Conservation (phyloP, 2,113 vertebrate genomes). For the Sialia sialis region DNA sequence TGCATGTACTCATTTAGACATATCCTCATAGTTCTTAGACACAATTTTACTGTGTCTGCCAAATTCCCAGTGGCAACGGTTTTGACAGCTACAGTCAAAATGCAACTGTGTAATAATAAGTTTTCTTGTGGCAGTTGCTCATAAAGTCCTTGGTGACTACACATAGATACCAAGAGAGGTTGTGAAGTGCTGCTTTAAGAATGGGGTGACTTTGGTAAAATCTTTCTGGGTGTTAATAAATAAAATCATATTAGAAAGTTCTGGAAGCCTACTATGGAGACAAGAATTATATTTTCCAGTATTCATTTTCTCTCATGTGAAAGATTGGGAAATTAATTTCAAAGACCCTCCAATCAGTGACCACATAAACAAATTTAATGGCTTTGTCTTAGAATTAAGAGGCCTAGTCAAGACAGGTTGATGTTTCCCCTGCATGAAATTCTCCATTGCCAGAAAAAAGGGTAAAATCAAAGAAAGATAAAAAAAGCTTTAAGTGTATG, state of each 20-base stretch:
- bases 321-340: neutral
- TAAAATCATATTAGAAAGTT: neutral
- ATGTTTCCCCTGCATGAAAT: neutral
- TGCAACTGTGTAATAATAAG: constrained; percentile 1
- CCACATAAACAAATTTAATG: neutral
- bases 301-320: neutral
- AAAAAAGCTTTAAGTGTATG: neutral
- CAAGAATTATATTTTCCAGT: neutral
- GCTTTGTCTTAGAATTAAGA: neutral
- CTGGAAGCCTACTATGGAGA: neutral
- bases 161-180: fast-evolving
- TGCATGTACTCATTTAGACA: neutral
- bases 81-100: constrained; percentile 53
- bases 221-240: neutral
- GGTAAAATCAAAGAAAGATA: neutral
- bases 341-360: neutral
- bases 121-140: neutral
- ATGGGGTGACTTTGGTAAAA: neutral
- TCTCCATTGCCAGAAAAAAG: neutral
- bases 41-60: constrained; percentile 11
- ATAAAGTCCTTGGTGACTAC: neutral
- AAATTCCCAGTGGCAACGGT: neutral
- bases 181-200: neutral
- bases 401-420: neutral
- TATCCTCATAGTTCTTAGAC: neutral